A percentile compares a stretch with the other conserved stretches of the same genome.
phyloP scores from a whole-genome alignment of 2,113 vertebrate genomes.

The Atrichornis clamosus region DNA sequence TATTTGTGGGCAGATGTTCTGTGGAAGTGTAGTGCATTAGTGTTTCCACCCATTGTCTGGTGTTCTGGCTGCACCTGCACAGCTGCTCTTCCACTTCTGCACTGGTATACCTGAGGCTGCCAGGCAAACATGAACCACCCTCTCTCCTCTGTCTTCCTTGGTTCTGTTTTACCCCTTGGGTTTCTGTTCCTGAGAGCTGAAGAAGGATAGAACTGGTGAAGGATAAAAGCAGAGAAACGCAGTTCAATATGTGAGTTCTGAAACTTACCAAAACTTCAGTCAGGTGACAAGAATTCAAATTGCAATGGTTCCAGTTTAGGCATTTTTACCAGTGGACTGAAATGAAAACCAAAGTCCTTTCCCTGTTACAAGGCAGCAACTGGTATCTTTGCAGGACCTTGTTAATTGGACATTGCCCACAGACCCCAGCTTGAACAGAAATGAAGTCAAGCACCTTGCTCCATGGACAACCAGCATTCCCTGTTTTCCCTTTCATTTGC shows the following conservation, averaged over 20 bases:
- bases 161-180: neutral
- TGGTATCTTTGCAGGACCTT: neutral
- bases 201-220: neutral
- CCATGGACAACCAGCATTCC: neutral
- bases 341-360: neutral
- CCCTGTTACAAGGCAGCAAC: neutral
- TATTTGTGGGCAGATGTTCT: neutral
- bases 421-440: neutral
- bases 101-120: neutral
- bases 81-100: neutral
- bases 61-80: neutral
- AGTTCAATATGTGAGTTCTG: neutral
- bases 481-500: neutral
- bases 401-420: neutral
- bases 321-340: neutral
- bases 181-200: neutral
- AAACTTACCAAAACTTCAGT: neutral
- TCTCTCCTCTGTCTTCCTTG: neutral
- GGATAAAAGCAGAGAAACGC: neutral
- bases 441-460: neutral
- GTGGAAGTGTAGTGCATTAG: neutral
- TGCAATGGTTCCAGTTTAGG: neutral
- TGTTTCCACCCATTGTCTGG: neutral
- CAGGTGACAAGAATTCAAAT: neutral
- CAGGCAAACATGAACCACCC: neutral